Conservation (phyloP, 2,113 vertebrate genomes). For the Cynocephalus volans region DNA sequence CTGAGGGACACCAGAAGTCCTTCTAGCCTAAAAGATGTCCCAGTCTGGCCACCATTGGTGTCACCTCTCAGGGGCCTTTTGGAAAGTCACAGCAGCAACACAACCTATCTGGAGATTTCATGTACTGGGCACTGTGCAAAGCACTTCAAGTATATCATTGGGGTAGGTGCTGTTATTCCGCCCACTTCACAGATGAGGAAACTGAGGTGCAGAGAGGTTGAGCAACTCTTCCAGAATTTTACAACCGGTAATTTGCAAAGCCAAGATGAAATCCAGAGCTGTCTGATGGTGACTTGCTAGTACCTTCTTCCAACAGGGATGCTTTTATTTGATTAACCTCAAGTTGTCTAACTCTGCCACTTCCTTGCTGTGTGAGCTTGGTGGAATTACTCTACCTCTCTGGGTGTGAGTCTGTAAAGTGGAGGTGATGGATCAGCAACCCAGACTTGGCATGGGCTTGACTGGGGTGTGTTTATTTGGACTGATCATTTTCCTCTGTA, state of each 20-base stretch:
- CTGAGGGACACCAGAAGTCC: not conserved
- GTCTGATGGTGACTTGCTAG: not conserved
- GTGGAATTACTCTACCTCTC: not conserved
- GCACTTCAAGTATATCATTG: accelerated
- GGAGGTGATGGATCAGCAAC: not conserved
- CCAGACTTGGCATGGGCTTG: not conserved
- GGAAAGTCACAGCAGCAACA: not conserved
- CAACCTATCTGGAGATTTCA: not conserved
- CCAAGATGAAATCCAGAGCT: not conserved
- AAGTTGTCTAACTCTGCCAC: not conserved
- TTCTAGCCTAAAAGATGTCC: not conserved
- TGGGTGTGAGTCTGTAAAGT: not conserved
- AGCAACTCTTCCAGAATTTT: not conserved
- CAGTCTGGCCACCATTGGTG: too few relatives aligned
- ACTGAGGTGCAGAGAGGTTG: not conserved
- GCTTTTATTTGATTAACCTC: not conserved
- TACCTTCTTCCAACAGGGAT: not conserved
- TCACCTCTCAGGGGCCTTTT: not conserved
- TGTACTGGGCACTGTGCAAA: not conserved
- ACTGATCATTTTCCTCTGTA: not conserved
- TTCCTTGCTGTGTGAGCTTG: not conserved
- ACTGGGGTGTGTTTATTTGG: not conserved
- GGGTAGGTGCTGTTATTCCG: too few relatives aligned
- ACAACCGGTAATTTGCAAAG: not conserved
- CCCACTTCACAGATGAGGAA: not conserved